These are phyloP conservation scores for Heliconius nattereri DNA, from an alignment of 1,140 invertebrate genomes.

Conservation along the genomic window DNA sequence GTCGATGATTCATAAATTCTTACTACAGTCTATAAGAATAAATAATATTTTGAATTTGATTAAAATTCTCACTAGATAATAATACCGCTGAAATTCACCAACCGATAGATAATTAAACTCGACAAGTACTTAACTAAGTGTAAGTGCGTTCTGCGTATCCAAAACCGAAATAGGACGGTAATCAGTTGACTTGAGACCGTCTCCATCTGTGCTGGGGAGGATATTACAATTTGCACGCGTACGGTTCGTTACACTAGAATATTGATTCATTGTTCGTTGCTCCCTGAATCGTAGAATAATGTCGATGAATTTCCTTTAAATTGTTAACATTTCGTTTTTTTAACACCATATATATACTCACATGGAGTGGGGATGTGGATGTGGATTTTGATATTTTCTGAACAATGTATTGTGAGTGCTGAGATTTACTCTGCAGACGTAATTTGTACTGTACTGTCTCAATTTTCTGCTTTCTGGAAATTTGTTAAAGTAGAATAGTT, in stretches of 20 bases:
- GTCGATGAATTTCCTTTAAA: slow-evolving; percentile 36
- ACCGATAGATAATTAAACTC: not conserved
- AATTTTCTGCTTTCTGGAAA: slow-evolving; percentile 14
- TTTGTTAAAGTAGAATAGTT: not conserved
- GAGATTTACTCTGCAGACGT: slow-evolving; percentile 17
- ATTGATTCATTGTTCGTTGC: slow-evolving; percentile 58
- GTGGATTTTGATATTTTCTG: slow-evolving; percentile 21
- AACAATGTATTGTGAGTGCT: slow-evolving; percentile 22
- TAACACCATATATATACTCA: not conserved
- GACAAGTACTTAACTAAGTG: slow-evolving; percentile 6
- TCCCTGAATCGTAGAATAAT: slow-evolving; percentile 40
- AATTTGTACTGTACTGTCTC: slow-evolving; percentile 19
- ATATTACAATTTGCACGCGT: slow-evolving; percentile 54
- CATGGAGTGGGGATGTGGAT: not conserved
- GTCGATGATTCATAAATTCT: no score
- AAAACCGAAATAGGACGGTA: slow-evolving; percentile 4
- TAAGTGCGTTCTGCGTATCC: slow-evolving; percentile 1
- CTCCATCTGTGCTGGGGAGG: slow-evolving; percentile 53
- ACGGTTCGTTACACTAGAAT: slow-evolving; percentile 61
- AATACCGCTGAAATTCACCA: not conserved
- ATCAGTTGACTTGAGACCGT: slow-evolving; percentile 46
- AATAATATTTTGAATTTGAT: no score
- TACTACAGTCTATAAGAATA: no score
- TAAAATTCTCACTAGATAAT: not conserved
- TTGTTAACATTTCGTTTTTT: slow-evolving; percentile 21